Evolutionary conservation across 2,888 invertebrate genomes (phyloP).

Genomic region (Dolomedes plantarius): DNA sequence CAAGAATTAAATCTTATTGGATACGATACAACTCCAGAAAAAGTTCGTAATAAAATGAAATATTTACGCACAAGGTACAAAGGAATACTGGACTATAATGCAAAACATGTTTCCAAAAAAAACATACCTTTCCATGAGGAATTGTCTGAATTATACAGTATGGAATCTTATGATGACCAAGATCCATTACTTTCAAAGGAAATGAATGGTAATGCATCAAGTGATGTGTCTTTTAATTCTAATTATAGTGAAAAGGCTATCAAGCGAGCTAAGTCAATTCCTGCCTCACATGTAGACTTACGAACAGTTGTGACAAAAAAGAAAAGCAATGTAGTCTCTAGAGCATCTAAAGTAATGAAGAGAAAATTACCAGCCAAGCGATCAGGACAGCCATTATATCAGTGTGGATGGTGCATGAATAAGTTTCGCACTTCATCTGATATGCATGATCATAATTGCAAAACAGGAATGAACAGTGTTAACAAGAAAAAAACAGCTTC

Average conservation of each 20-base stretch:
- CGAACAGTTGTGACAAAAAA: slow-evolving; percentile 45
- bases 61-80: slow-evolving; percentile 44
- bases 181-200: slow-evolving; percentile 1
- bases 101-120: slow-evolving; percentile 46
- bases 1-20: slow-evolving; percentile 40
- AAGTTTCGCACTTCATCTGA: slow-evolving; percentile 55
- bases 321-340: slow-evolving; percentile 24
- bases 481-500: background rate
- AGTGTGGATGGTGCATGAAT: slow-evolving; percentile 57
- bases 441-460: slow-evolving; percentile 55
- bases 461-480: background rate
- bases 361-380: slow-evolving; percentile 15
- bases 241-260: background rate
- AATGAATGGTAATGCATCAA: slow-evolving; percentile 35
- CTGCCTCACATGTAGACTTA: slow-evolving; percentile 52
- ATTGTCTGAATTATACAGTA: slow-evolving; percentile 40
- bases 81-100: slow-evolving; percentile 32
- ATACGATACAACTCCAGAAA: slow-evolving; percentile 33
- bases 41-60: slow-evolving; percentile 57
- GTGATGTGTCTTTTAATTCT: background rate
- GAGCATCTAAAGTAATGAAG: slow-evolving; percentile 19
- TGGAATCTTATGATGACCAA: slow-evolving; percentile 34
- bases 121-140: slow-evolving; percentile 40
- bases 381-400: slow-evolving; percentile 33
- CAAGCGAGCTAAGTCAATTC: slow-evolving; percentile 25